These are phyloP conservation scores for Phylloscopus trochilus DNA, from an alignment of 2,113 vertebrate species.

Conservation along the genomic window DNA sequence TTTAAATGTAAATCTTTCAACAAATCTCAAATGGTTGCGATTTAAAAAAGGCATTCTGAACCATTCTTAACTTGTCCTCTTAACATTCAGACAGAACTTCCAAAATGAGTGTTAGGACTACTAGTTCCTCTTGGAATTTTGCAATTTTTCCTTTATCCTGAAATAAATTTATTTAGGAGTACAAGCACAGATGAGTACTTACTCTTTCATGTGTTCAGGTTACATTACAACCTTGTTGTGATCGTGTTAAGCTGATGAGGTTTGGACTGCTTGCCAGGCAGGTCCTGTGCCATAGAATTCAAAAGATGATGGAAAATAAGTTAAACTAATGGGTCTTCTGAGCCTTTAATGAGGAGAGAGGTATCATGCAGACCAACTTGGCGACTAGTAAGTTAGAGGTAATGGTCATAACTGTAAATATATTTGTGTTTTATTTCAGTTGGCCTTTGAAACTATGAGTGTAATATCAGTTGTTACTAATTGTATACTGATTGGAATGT, in stretches of 20 bases:
- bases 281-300: background rate
- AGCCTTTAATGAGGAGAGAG: background rate
- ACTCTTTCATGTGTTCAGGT: background rate
- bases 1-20: background rate
- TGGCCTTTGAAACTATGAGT: constrained; percentile 97
- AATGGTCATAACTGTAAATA: background rate
- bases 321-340: background rate
- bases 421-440: constrained; percentile 71
- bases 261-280: background rate
- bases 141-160: background rate
- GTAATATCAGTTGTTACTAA: constrained; percentile 95
- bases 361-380: background rate
- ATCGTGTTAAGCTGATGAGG: background rate
- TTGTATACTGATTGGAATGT: constrained; percentile 93
- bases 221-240: background rate
- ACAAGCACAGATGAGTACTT: background rate
- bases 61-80: background rate
- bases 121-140: background rate
- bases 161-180: background rate
- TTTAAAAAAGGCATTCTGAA: background rate
- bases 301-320: background rate
- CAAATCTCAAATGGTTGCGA: background rate
- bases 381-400: background rate
- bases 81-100: background rate
- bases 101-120: background rate